phyloP scores from a whole-genome alignment of 2,888 invertebrate genomes.

The Eueremaeus valkanovi region DNA sequence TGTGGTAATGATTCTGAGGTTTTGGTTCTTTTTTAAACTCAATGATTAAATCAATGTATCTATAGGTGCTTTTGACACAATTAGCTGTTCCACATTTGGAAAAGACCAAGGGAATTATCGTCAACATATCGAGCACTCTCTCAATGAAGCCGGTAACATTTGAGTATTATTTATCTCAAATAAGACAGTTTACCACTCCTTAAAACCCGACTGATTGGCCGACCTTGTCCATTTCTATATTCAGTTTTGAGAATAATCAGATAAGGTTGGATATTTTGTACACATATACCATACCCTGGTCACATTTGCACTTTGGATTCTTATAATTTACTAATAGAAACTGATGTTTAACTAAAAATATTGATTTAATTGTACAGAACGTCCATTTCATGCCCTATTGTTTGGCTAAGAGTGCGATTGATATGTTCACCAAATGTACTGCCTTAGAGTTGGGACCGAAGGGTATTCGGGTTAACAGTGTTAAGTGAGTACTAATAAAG shows the following conservation, averaged over 20 bases:
- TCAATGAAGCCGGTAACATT: conserved; percentile 28
- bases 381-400: conserved; percentile 38
- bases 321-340: too few relatives aligned
- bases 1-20: conserved; percentile 6
- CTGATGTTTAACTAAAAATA: not conserved
- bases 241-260: too few relatives aligned
- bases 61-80: conserved; percentile 20
- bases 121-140: conserved; percentile 35
- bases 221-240: too few relatives aligned
- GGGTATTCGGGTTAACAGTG: conserved; percentile 33
- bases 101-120: conserved; percentile 27
- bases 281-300: too few relatives aligned
- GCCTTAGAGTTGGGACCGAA: conserved; percentile 38
- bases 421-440: conserved; percentile 37
- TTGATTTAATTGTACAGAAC: not conserved
- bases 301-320: too few relatives aligned
- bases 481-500: too few relatives aligned
- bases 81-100: conserved; percentile 35
- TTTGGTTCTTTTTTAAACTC: conserved; percentile 20
- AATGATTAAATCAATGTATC: not conserved
- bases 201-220: too few relatives aligned
- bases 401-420: conserved; percentile 36
- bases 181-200: too few relatives aligned
- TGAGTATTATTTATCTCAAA: not conserved
- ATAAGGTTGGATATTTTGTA: too few relatives aligned